Base-by-base conservation (phyloP, 2,113 vertebrate species). In the Epinephelus fuscoguttatus region DNA sequence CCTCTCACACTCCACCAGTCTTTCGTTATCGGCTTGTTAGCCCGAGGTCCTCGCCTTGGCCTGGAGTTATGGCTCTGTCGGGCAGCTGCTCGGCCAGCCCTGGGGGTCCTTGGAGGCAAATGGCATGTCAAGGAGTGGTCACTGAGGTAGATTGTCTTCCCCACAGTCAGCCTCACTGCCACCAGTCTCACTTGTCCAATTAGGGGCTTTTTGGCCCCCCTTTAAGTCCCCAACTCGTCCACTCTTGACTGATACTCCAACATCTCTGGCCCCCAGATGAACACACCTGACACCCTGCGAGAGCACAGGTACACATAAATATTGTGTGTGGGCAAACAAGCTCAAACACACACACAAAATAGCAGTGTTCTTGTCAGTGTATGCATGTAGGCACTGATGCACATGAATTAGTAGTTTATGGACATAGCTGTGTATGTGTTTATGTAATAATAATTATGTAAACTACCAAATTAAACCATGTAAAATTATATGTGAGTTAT, bases 71-170 rank as follows among this genome's bases (percentile, higher is more conserved):
- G 81, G 86, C 91, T 90, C 88, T 88, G 88, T 94, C 89, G 84
- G 87, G 90, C 91, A 93, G 91, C 89, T 92, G 90, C 89, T 85
- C 78, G 90, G 89, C 81, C 91, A 91, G 92, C 92, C 89, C 89
- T 92, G 88, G 92, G 94, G 92, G 92, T 95, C 94, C 93, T 92
- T 84, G 52, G 88, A 94, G 94, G 91, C 91, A 93, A 93, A 90
- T 92, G 92, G 91, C 91, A 93, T 93, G 94, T 94, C 93, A 94
- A 93, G 93, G 93, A 91, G 91, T 93, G 94, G 93, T 93, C 95
- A 93, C 87, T 81, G 78, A 88, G 91, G 90, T 88, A 84, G 86
- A 84, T 82, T 81, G 85, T 89, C 87, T 85, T 81, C 75, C 71
- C 77, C 68, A 66, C 82, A 70, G 68, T 86, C 83, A 68, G 75